Evolutionary conservation across 1,140 invertebrate species (phyloP).

Genomic region (Diorhabda sublineata): DNA sequence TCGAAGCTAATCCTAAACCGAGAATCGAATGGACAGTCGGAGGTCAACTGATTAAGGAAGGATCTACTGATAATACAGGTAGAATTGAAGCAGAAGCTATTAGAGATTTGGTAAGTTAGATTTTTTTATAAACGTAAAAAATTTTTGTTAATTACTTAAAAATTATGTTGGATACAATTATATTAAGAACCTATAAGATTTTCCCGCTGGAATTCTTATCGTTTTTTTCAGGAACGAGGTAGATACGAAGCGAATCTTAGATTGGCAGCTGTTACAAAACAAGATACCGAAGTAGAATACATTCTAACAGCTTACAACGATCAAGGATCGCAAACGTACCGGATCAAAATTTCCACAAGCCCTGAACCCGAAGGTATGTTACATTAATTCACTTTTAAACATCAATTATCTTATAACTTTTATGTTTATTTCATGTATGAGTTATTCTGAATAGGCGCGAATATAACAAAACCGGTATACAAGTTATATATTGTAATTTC

Average conservation of each 20-base stretch:
- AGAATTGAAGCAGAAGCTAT: slow-evolving; percentile 50
- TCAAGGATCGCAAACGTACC: slow-evolving; percentile 59
- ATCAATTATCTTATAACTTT: no score
- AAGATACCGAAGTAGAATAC: slow-evolving; percentile 69
- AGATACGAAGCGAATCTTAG: slow-evolving; percentile 61
- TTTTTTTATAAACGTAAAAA: not conserved
- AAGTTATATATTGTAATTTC: no score
- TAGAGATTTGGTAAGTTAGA: slow-evolving; percentile 50
- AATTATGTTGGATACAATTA: not conserved
- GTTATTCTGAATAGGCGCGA: no score
- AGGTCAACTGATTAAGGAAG: slow-evolving; percentile 54
- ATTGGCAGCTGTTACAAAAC: slow-evolving; percentile 64
- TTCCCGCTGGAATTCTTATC: not conserved
- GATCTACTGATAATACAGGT: slow-evolving; percentile 50
- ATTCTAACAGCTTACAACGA: slow-evolving; percentile 61
- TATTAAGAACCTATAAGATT: not conserved
- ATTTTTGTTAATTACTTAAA: not conserved
- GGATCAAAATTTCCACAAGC: slow-evolving; percentile 64
- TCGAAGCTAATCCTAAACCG: slow-evolving; percentile 65
- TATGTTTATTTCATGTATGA: no score
- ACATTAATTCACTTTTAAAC: not conserved
- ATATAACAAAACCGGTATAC: no score
- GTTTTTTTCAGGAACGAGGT: slow-evolving; percentile 55
- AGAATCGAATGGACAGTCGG: slow-evolving; percentile 61
- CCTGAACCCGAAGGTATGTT: slow-evolving; percentile 61